Evolutionary conservation across 2,797 vertebrate genomes (phyloP).

Genomic region (Gymnoscopelus braueri): DNA sequence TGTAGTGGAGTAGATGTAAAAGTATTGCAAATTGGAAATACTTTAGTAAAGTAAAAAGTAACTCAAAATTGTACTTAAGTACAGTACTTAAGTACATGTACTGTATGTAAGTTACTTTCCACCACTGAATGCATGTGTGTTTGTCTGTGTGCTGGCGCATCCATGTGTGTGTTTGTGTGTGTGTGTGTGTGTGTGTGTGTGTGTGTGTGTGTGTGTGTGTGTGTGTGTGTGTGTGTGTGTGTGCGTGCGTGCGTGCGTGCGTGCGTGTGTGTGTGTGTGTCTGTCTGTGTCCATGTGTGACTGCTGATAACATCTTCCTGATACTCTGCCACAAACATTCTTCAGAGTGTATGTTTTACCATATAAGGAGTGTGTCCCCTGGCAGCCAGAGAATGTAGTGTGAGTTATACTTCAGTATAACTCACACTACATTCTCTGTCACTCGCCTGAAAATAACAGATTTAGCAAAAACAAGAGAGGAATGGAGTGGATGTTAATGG

Average conservation of each 20-base stretch:
- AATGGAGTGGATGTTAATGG: slow-evolving; percentile 78
- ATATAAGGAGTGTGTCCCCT: slow-evolving; percentile 82
- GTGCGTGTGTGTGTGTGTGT: background rate
- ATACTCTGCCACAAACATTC: slow-evolving; percentile 81
- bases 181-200: background rate
- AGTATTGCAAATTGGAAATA: no score
- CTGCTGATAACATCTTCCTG: slow-evolving; percentile 80
- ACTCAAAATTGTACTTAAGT: no score
- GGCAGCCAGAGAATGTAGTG: slow-evolving; percentile 76
- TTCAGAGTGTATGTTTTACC: slow-evolving; percentile 83
- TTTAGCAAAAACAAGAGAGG: slow-evolving; percentile 54
- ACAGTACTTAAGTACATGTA: no score
- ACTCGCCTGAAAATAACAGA: slow-evolving; percentile 1
- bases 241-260: background rate
- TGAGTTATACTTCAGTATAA: slow-evolving; percentile 46
- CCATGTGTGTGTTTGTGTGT: background rate
- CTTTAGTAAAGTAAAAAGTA: no score
- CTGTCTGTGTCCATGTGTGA: slow-evolving; percentile 42
- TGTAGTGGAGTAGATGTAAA: no score
- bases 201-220: no score
- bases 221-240: background rate
- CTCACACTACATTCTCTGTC: no score
- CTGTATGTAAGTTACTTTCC: no score
- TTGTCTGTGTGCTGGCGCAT: background rate
- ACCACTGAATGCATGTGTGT: no score